Evolutionary conservation across 2,888 invertebrate genomes (phyloP).

Genomic region (Agriotes lineatus): DNA sequence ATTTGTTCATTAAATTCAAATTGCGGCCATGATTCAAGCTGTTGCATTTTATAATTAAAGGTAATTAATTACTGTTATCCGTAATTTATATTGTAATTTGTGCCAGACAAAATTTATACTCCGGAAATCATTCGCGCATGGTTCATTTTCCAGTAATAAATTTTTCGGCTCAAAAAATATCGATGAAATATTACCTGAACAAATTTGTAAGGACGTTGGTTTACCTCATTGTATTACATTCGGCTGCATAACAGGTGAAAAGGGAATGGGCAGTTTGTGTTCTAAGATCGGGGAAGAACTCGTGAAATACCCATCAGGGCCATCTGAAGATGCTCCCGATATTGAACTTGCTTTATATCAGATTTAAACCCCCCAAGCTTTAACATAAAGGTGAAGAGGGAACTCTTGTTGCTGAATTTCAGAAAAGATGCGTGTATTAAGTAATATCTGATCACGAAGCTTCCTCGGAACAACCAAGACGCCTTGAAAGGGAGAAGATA

Average conservation of each 20-base stretch:
- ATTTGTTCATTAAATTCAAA: slow-evolving; percentile 21
- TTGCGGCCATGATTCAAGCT: slow-evolving; percentile 12
- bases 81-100: slow-evolving; percentile 19
- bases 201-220: not conserved
- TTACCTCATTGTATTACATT: not conserved
- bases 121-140: slow-evolving; percentile 8
- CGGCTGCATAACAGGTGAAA: not conserved
- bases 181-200: not conserved
- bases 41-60: slow-evolving; percentile 30
- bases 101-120: slow-evolving; percentile 11
- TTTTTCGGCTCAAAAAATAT: not conserved
- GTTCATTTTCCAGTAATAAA: slow-evolving; percentile 9
- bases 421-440: slow-evolving; percentile 7
- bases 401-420: slow-evolving; percentile 15
- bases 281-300: not conserved
- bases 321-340: slow-evolving; percentile 19
- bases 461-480: too few relatives aligned
- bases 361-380: slow-evolving; percentile 22
- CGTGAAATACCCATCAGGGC: slow-evolving; percentile 23
- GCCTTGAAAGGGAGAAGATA: too few relatives aligned
- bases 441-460: not conserved
- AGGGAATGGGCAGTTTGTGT: not conserved
- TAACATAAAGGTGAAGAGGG: slow-evolving; percentile 25
- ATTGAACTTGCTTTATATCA: slow-evolving; percentile 28
- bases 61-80: slow-evolving; percentile 27